Conservation (phyloP, 1,140 invertebrate genomes). For the Pteromalus puparum region DNA sequence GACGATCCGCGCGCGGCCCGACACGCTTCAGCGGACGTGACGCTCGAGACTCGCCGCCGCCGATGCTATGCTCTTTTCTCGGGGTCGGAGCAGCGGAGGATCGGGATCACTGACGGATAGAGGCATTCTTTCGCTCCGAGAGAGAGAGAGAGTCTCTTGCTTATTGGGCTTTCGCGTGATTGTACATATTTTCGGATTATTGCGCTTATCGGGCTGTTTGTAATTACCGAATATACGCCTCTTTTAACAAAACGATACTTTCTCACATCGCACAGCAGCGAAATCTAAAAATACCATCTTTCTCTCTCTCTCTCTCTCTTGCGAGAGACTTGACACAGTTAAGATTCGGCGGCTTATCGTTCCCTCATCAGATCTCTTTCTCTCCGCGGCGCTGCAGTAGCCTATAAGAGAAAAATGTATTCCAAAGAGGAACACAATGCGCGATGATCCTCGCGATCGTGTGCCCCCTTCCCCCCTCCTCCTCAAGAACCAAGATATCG, state of each 20-base stretch:
- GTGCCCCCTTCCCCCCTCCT: neutral
- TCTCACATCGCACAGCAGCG: neutral
- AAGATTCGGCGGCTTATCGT: neutral
- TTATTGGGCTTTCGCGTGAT: too few species aligned
- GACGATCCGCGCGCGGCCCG: conserved; percentile 22
- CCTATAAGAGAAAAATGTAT: neutral
- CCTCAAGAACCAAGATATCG: conserved; percentile 17
- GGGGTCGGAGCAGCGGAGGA: conserved; percentile 25
- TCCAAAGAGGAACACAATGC: conserved; percentile 4
- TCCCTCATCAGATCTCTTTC: neutral
- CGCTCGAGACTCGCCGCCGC: conserved; percentile 30
- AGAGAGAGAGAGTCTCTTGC: too few species aligned
- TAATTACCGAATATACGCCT: too few species aligned
- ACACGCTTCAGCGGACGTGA: conserved; percentile 58
- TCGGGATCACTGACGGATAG: conserved; percentile 57
- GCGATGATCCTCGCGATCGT: neutral
- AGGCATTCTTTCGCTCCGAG: conserved; percentile 51
- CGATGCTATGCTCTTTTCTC: neutral
- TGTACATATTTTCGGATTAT: too few species aligned
- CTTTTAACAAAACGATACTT: neutral
- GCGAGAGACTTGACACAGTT: neutral
- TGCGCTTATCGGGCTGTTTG: too few species aligned
- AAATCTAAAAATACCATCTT: too few species aligned
- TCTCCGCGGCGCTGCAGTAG: neutral
- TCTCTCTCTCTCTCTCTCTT: too few species aligned